A percentile compares a stretch with the other conserved stretches of the same genome.
These are phyloP conservation scores for Sturnus vulgaris DNA, from an alignment of 2,113 vertebrate genomes.

Conservation along the genomic window DNA sequence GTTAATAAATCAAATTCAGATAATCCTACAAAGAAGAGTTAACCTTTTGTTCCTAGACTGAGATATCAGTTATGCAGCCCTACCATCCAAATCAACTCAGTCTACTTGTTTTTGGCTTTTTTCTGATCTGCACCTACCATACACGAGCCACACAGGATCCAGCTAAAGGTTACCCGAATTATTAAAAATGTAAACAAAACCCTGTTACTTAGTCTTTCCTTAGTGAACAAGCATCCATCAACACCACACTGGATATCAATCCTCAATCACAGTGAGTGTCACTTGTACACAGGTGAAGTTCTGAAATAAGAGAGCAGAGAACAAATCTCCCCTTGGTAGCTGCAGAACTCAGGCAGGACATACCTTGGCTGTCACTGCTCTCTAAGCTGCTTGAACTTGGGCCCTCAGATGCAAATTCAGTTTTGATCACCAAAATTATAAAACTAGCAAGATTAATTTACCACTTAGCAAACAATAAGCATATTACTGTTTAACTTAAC, in stretches of 20 bases:
- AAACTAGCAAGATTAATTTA: background rate
- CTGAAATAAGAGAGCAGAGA: background rate
- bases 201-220: background rate
- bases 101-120: accelerated
- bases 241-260: background rate
- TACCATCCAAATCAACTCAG: background rate
- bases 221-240: background rate
- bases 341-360: background rate
- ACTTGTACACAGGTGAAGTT: background rate
- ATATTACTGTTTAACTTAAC: too few species aligned
- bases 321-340: background rate
- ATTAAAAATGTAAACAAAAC: background rate
- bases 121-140: background rate
- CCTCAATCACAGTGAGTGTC: background rate
- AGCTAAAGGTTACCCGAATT: background rate
- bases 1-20: background rate
- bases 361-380: background rate
- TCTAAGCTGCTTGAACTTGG: background rate
- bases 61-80: background rate
- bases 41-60: background rate
- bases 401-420: background rate
- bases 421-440: background rate
- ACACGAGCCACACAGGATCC: background rate
- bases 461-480: background rate
- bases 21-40: background rate